phyloP scores from a whole-genome alignment of 2,888 invertebrate genomes.

The Aphodius granarius region DNA sequence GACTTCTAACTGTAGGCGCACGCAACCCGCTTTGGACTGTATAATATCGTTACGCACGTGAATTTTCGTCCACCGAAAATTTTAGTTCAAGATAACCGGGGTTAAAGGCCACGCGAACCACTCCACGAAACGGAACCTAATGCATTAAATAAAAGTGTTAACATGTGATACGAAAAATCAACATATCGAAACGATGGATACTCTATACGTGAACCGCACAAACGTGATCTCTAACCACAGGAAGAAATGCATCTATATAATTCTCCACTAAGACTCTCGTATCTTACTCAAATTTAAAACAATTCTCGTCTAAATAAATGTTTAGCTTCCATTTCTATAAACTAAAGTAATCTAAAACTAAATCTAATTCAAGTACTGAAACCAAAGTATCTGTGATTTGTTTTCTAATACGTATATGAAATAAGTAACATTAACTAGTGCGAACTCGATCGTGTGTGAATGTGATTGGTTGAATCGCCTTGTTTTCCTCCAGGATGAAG shows the following conservation, averaged over 20 bases:
- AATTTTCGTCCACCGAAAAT: neutral
- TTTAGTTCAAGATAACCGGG: neutral
- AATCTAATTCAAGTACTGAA: neutral
- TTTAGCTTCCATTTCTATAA: neutral
- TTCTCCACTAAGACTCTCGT: neutral
- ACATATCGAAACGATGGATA: neutral
- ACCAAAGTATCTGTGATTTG: constrained; percentile 8
- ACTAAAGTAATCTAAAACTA: neutral
- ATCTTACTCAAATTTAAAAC: neutral
- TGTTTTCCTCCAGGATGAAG: constrained; percentile 10
- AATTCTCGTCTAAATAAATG: neutral
- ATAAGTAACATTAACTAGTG: constrained; percentile 17
- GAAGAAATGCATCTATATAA: neutral
- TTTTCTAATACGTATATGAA: neutral
- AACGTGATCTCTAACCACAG: neutral
- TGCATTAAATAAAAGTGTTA: neutral
- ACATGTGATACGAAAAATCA: neutral
- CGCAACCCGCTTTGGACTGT: constrained; percentile 4
- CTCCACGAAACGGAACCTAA: neutral
- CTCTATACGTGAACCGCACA: neutral
- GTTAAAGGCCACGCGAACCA: neutral
- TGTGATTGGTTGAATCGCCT: constrained; percentile 23
- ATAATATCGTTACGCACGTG: constrained; percentile 4
- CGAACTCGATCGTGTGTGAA: constrained; percentile 19
- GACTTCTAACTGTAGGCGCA: constrained; percentile 8